Evolutionary conservation across 2,888 invertebrate genomes (phyloP).

Genomic region (Drosophila nigritarsus): DNA sequence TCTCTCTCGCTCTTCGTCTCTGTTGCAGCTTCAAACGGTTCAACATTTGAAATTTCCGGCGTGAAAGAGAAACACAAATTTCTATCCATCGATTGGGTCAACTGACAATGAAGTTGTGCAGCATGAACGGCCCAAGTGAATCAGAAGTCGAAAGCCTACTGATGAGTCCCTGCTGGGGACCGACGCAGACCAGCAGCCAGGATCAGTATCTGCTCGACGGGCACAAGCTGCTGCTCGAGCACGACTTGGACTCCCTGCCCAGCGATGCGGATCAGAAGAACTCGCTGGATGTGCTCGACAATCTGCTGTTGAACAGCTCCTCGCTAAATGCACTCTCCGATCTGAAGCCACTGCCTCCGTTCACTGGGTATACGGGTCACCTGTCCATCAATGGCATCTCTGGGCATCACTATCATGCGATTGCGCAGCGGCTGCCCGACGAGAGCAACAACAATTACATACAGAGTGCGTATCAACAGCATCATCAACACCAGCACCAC

Average conservation of each 20-base stretch:
- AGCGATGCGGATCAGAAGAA: slow-evolving; percentile 85
- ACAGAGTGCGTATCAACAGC: slow-evolving; percentile 86
- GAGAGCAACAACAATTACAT: slow-evolving; percentile 91
- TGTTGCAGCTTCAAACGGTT: slow-evolving; percentile 31
- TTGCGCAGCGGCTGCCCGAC: slow-evolving; percentile 91
- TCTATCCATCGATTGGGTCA: slow-evolving; percentile 60
- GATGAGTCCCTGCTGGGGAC: slow-evolving; percentile 90
- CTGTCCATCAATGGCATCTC: slow-evolving; percentile 94
- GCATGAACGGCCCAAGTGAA: slow-evolving; percentile 86
- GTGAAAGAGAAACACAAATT: slow-evolving; percentile 39
- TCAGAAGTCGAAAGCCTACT: slow-evolving; percentile 90
- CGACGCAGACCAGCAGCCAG: slow-evolving; percentile 85
- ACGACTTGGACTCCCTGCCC: slow-evolving; percentile 87
- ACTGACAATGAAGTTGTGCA: slow-evolving; percentile 88
- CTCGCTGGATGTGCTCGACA: slow-evolving; percentile 90
- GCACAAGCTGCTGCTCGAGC: slow-evolving; percentile 86
- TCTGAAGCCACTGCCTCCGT: slow-evolving; percentile 93
- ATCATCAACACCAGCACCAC: slow-evolving; percentile 56
- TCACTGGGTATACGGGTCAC: slow-evolving; percentile 94
- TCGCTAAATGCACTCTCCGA: slow-evolving; percentile 89
- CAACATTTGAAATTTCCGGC: slow-evolving; percentile 1
- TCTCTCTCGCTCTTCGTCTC: slow-evolving; percentile 4
- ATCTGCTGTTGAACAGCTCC: slow-evolving; percentile 86
- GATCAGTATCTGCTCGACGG: slow-evolving; percentile 86
- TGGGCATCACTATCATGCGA: slow-evolving; percentile 94